These are phyloP conservation scores for Phaedon cochleariae DNA, from an alignment of 2,888 invertebrate genomes.

Conservation along the genomic window DNA sequence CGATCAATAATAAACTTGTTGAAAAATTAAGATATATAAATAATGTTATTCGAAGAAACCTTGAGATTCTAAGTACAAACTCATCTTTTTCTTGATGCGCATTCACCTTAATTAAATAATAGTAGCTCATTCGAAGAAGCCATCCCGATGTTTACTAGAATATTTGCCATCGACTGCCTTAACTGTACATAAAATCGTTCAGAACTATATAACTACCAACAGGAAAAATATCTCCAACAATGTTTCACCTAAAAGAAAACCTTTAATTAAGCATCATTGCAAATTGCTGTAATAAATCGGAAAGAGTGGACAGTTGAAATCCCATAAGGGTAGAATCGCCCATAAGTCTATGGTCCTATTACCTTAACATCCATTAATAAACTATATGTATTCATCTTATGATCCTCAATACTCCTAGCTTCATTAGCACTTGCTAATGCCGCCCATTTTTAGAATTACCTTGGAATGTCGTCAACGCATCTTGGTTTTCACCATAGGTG, in stretches of 20 bases:
- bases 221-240: conserved; percentile 22
- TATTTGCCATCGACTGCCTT: conserved; percentile 17
- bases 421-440: conserved; percentile 45
- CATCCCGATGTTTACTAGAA: not conserved
- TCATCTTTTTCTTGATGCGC: too few species aligned
- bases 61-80: too few species aligned
- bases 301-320: conserved; percentile 32
- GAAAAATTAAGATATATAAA: too few species aligned
- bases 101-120: too few species aligned
- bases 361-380: conserved; percentile 45
- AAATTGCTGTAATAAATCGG: conserved; percentile 38
- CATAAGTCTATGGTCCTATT: conserved; percentile 41
- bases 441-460: conserved; percentile 41
- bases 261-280: conserved; percentile 41
- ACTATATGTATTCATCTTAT: conserved; percentile 45
- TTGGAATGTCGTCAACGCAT: conserved; percentile 42
- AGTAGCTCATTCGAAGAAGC: not conserved
- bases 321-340: conserved; percentile 41
- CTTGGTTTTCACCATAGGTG: conserved; percentile 41
- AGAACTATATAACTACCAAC: conserved; percentile 19
- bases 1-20: too few species aligned
- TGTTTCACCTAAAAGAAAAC: conserved; percentile 37
- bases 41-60: too few species aligned
- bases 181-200: conserved; percentile 29
- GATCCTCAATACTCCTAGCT: conserved; percentile 38